These are phyloP conservation scores for Entomobrya multifasciata DNA, from an alignment of 2,888 invertebrate genomes.

Conservation along the genomic window DNA sequence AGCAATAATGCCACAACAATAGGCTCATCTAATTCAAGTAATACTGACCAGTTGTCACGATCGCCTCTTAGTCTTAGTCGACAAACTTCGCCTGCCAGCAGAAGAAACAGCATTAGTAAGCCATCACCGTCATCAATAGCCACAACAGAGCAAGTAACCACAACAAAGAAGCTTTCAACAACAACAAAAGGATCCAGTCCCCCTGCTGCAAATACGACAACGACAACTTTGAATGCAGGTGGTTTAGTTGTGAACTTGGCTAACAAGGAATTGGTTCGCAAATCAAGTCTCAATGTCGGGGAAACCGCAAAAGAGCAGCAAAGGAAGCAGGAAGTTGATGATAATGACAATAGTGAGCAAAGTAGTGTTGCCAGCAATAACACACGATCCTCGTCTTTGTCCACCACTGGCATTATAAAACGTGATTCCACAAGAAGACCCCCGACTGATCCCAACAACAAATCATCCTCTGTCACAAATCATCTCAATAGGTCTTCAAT, in stretches of 20 bases:
- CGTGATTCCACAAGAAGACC: conserved; percentile 83
- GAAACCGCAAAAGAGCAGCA: conserved; percentile 81
- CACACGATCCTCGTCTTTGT: conserved; percentile 56
- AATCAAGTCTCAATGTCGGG: conserved; percentile 87
- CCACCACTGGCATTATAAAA: conserved; percentile 62
- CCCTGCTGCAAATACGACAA: conserved; percentile 15
- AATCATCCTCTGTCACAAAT: conserved; percentile 68
- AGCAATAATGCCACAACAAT: conserved; percentile 14
- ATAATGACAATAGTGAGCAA: conserved; percentile 60
- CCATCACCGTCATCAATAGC: neutral
- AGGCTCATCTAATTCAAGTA: conserved; percentile 50
- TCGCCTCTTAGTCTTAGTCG: conserved; percentile 60
- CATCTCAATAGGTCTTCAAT: conserved; percentile 72
- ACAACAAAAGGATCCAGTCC: conserved; percentile 54
- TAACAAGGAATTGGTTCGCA: conserved; percentile 88
- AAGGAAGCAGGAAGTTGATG: neutral
- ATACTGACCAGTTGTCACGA: conserved; percentile 73
- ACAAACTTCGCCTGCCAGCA: conserved; percentile 66
- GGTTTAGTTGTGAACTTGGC: conserved; percentile 73
- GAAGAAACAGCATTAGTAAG: conserved; percentile 50
- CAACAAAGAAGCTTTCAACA: conserved; percentile 55
- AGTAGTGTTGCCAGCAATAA: conserved; percentile 47
- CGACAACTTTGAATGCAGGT: conserved; percentile 49
- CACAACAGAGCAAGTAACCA: conserved; percentile 33
- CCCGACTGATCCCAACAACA: conserved; percentile 81